These are phyloP conservation scores for Bursaphelenchus mucronatus DNA, from an alignment of 1,140 invertebrate genomes.

Conservation along the genomic window DNA sequence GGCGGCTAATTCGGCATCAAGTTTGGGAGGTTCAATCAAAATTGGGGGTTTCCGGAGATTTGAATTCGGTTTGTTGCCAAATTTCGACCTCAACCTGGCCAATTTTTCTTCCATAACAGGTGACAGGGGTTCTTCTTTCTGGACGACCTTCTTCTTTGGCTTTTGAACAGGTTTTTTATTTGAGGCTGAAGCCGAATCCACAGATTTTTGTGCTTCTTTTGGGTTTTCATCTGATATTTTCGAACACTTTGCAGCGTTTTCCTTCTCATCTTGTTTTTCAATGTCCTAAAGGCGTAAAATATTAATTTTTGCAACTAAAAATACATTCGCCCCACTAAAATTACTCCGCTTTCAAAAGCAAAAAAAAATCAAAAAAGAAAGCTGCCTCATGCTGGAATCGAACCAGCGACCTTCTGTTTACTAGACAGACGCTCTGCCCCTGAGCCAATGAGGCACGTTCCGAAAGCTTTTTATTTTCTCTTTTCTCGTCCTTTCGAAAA, in stretches of 20 bases:
- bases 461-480: too few relatives aligned
- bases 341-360: too few relatives aligned
- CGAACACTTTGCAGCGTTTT: background rate
- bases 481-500: too few relatives aligned
- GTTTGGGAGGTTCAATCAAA: constrained; percentile 9
- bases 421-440: too few relatives aligned
- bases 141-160: background rate
- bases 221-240: background rate
- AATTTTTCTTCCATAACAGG: constrained; percentile 16
- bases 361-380: background rate
- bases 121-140: background rate
- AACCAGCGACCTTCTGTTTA: background rate
- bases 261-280: background rate
- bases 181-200: background rate
- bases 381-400: constrained; percentile 3
- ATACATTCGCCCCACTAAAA: too few relatives aligned
- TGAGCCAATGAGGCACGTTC: too few relatives aligned
- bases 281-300: too few relatives aligned
- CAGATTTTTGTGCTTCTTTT: background rate
- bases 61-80: background rate
- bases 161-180: background rate
- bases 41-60: background rate
- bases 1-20: constrained; percentile 4
- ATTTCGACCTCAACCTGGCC: constrained; percentile 10
- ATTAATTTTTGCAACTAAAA: too few relatives aligned